These are phyloP conservation scores for Drosophila koepferae DNA, from an alignment of 2,888 invertebrate species.

Conservation along the genomic window DNA sequence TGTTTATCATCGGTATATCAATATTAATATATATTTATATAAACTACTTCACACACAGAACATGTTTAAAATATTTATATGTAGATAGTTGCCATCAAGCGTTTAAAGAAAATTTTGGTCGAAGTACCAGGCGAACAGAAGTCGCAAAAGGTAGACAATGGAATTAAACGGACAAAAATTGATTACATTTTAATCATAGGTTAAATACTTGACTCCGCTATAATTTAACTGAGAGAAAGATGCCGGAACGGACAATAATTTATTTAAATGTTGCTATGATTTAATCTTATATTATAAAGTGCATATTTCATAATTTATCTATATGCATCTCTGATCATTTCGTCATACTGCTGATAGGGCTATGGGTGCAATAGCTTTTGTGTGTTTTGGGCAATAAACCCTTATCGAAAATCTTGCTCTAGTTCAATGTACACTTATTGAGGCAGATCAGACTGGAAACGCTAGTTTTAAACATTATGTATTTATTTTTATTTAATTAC, in stretches of 20 bases:
- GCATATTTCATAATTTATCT: background rate
- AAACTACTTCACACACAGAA: background rate
- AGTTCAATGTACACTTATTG: constrained; percentile 8
- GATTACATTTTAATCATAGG: background rate
- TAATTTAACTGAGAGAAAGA: background rate
- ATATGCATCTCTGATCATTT: constrained; percentile 1
- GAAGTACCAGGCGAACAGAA: background rate
- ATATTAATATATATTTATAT: background rate
- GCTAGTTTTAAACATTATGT: background rate
- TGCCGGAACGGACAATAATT: background rate
- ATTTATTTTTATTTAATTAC: background rate
- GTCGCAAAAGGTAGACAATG: background rate
- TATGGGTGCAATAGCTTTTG: constrained; percentile 16
- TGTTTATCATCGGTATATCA: background rate
- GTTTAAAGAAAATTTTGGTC: background rate
- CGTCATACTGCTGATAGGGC: constrained; percentile 8
- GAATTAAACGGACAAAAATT: background rate
- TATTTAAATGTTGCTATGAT: background rate
- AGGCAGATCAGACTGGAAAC: background rate
- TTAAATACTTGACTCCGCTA: background rate
- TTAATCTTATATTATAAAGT: background rate
- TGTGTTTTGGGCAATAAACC: constrained; percentile 13
- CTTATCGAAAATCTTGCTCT: background rate
- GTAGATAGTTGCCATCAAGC: too few relatives aligned
- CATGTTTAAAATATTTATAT: too few relatives aligned